These are phyloP conservation scores for Neomonachus schauinslandi DNA, from an alignment of 2,113 vertebrate genomes.

Conservation along the genomic window DNA sequence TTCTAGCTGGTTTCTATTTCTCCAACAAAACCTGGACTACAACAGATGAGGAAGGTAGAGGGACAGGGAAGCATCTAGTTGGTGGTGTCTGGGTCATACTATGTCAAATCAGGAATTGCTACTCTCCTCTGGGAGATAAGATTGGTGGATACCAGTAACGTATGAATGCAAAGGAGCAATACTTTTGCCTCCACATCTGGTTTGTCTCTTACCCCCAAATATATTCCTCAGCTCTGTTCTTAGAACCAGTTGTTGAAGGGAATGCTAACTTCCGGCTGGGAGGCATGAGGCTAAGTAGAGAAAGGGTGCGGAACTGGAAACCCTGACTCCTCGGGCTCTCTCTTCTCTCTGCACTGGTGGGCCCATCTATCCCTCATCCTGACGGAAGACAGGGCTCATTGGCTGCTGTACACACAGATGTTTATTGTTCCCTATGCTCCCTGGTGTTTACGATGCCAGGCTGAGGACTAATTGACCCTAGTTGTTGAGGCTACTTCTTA, in stretches of 20 bases:
- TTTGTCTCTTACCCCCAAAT: constrained; percentile 26
- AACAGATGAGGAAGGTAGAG: not conserved
- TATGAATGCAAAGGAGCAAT: not conserved
- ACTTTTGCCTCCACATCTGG: not conserved
- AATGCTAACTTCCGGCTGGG: not conserved
- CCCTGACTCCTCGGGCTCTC: not conserved
- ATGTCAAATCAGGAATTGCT: not conserved
- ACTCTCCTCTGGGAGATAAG: not conserved
- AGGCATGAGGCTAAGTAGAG: not conserved
- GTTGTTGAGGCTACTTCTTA: not conserved
- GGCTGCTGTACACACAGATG: constrained; percentile 66
- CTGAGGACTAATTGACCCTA: not conserved
- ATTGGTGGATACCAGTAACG: not conserved
- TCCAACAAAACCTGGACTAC: not conserved
- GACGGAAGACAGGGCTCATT: not conserved
- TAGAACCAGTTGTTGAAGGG: not conserved
- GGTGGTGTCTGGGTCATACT: not conserved
- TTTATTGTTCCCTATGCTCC: constrained; percentile 63
- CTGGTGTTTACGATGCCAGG: not conserved
- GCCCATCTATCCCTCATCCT: not conserved
- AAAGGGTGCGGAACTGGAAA: not conserved
- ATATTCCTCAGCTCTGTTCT: not conserved
- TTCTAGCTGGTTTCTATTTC: not conserved
- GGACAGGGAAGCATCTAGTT: not conserved
- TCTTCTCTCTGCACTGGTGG: not conserved